phyloP scores from a whole-genome alignment of 2,888 invertebrate species.

The Malthinus seriepunctatus region DNA sequence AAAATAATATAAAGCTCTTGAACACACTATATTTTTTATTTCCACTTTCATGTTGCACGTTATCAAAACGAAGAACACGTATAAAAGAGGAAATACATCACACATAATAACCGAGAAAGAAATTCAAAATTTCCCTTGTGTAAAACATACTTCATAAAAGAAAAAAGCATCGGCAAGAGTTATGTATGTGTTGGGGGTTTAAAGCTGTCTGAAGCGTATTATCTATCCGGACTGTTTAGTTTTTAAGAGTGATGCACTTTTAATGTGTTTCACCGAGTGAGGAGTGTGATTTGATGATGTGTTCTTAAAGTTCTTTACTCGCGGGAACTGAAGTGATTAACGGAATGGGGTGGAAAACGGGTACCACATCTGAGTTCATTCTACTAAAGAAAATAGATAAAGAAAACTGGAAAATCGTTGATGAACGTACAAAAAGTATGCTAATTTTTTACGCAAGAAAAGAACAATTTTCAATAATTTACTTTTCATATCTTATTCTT shows the following conservation, averaged over 20 bases:
- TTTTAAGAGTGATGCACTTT: slow-evolving; percentile 51
- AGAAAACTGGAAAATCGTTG: slow-evolving; percentile 28
- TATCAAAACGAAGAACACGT: slow-evolving; percentile 30
- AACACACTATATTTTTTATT: slow-evolving; percentile 25
- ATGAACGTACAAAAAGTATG: slow-evolving; percentile 27
- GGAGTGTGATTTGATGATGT: slow-evolving; percentile 37
- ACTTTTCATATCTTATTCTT: background rate
- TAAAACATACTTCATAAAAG: slow-evolving; percentile 38
- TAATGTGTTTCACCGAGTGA: slow-evolving; percentile 46
- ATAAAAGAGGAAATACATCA: slow-evolving; percentile 28
- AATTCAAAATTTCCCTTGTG: slow-evolving; percentile 40
- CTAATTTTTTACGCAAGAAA: slow-evolving; percentile 4
- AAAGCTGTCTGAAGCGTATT: slow-evolving; percentile 47
- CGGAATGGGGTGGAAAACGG: slow-evolving; percentile 42
- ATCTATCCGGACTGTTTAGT: slow-evolving; percentile 52
- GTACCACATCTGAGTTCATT: slow-evolving; percentile 33
- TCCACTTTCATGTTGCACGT: slow-evolving; percentile 24
- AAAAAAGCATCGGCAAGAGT: slow-evolving; percentile 39
- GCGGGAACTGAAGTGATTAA: slow-evolving; percentile 41
- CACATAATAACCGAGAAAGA: slow-evolving; percentile 31
- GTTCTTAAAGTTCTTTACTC: slow-evolving; percentile 28
- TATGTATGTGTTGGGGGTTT: slow-evolving; percentile 46
- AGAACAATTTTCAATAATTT: slow-evolving; percentile 1
- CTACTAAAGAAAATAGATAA: slow-evolving; percentile 32
- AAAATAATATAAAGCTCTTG: slow-evolving; percentile 17